Evolutionary conservation across 2,888 invertebrate species (phyloP).

Genomic region (Ophioninae sp.): DNA sequence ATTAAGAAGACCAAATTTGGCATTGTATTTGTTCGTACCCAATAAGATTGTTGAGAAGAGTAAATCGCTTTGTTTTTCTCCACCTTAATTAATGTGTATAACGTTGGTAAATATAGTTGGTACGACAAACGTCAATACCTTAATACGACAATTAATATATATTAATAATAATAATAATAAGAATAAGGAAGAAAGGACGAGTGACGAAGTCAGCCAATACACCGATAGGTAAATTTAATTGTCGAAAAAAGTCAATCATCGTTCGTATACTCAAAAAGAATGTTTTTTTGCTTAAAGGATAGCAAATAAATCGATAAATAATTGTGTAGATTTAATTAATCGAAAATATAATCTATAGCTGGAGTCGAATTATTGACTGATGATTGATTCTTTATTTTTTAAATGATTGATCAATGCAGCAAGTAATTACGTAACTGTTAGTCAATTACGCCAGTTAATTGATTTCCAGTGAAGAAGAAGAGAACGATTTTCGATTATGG

Average conservation of each 20-base stretch:
- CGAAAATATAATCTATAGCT: background rate
- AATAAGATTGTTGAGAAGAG: background rate
- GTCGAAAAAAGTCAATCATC: background rate
- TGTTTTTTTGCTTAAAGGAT: background rate
- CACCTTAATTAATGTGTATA: background rate
- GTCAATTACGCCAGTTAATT: background rate
- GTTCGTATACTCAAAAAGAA: background rate
- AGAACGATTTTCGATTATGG: too few species aligned
- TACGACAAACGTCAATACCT: conserved; percentile 32
- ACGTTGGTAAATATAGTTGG: conserved; percentile 29
- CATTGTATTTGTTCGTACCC: background rate
- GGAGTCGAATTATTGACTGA: background rate
- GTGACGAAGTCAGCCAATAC: background rate
- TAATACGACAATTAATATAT: conserved; percentile 33
- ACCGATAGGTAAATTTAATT: background rate
- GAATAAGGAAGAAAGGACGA: conserved; percentile 44
- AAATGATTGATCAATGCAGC: background rate
- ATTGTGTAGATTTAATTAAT: background rate
- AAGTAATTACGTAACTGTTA: background rate
- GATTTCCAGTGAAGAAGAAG: background rate
- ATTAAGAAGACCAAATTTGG: background rate
- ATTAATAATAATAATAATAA: background rate
- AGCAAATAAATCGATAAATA: background rate
- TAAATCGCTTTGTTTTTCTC: background rate
- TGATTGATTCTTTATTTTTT: too few species aligned